phyloP scores from a whole-genome alignment of 2,797 vertebrate species.

The Pipistrellus pygmaeus region DNA sequence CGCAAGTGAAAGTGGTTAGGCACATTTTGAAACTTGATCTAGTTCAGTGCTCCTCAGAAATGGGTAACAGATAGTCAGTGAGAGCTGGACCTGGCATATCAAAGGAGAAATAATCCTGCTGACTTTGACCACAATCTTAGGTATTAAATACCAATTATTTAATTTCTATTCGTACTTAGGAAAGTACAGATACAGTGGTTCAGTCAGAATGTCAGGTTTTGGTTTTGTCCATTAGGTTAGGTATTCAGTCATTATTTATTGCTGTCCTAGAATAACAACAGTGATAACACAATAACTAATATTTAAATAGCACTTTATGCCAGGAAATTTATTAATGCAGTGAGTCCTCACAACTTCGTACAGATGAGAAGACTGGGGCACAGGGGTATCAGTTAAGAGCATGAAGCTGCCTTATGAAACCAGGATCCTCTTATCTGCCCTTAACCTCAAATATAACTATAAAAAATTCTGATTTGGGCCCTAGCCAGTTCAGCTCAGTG shows the following conservation, averaged over 20 bases:
- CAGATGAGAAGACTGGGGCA: neutral
- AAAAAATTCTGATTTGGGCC: neutral
- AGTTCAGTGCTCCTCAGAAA: neutral
- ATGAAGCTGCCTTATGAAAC: neutral
- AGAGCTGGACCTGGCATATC: neutral
- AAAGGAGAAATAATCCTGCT: neutral
- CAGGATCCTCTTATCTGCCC: neutral
- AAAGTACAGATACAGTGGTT: neutral
- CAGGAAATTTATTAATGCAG: neutral
- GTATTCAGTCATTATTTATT: neutral
- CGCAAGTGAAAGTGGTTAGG: neutral
- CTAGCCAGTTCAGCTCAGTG: too few relatives aligned
- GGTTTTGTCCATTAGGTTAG: neutral
- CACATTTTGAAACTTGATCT: conserved; percentile 38
- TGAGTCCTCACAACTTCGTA: neutral
- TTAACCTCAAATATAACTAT: neutral
- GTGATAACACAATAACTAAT: neutral
- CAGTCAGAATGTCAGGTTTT: neutral
- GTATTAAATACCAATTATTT: neutral
- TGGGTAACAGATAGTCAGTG: neutral
- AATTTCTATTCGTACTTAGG: neutral
- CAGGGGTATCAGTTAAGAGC: neutral
- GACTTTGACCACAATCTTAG: neutral
- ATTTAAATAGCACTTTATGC: neutral
- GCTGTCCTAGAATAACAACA: neutral